phyloP scores from a whole-genome alignment of 2,113 vertebrate species.

The Cynocephalus volans region DNA sequence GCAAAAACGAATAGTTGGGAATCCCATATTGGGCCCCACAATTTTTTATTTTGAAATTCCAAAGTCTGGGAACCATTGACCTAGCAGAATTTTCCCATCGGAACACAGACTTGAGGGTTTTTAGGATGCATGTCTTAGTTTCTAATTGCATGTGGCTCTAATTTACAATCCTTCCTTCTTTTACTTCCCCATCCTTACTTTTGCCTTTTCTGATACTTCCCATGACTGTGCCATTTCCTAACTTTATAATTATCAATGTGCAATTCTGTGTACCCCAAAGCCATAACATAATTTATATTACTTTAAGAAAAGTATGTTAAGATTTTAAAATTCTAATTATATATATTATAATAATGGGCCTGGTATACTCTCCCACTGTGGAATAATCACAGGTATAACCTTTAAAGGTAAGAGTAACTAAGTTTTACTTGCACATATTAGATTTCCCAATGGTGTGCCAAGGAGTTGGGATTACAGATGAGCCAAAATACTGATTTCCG shows the following conservation, averaged over 20 bases:
- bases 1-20: slow-evolving; percentile 9
- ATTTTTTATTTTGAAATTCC: slow-evolving; percentile 41
- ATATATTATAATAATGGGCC: not conserved
- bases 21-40: not conserved
- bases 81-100: not conserved
- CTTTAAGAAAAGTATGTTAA: slow-evolving; percentile 37
- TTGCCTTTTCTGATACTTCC: not conserved
- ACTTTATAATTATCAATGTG: not conserved
- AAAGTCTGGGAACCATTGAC: not conserved
- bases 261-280: not conserved
- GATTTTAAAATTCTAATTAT: slow-evolving; percentile 28
- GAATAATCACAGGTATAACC: not conserved
- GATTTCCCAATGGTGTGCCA: not conserved
- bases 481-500: not conserved
- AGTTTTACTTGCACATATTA: not conserved
- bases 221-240: not conserved
- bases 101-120: not conserved
- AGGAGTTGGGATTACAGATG: not conserved
- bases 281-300: not conserved
- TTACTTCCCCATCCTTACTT: not conserved
- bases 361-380: not conserved
- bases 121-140: not conserved
- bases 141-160: not conserved
- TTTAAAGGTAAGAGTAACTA: slow-evolving; percentile 19
- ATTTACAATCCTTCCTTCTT: not conserved